phyloP scores from a whole-genome alignment of 2,113 vertebrate species.

The Coryphaenoides rupestris region DNA sequence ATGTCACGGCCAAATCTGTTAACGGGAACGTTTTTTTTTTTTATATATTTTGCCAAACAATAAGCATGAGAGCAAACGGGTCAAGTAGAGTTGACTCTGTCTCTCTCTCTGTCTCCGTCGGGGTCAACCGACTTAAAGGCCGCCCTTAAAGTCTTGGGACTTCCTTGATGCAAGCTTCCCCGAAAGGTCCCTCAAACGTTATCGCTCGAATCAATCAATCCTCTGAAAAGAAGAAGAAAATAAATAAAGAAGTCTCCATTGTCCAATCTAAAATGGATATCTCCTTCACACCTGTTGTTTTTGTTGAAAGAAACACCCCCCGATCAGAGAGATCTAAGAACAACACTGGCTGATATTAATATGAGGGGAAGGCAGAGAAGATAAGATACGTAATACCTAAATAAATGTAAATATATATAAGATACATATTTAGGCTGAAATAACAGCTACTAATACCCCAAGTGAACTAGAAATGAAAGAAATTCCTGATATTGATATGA shows the following conservation, averaged over 20 bases:
- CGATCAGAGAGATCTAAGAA: conserved; percentile 35
- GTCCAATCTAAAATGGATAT: conserved; percentile 19
- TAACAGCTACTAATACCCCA: too few relatives aligned
- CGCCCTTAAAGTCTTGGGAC: too few relatives aligned
- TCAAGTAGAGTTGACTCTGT: conserved; percentile 15
- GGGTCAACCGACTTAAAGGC: too few relatives aligned
- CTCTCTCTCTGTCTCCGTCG: too few relatives aligned
- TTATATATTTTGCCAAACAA: conserved; percentile 2
- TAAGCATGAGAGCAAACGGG: background rate
- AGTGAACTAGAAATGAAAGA: too few relatives aligned
- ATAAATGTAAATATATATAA: conserved; percentile 35
- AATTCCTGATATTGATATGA: too few relatives aligned
- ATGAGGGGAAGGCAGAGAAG: conserved; percentile 1
- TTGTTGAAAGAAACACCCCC: conserved; percentile 42
- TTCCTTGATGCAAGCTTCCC: too few relatives aligned
- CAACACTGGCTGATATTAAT: conserved; percentile 40
- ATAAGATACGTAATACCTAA: conserved; percentile 15
- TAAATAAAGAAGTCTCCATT: conserved; percentile 17
- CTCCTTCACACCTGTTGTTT: conserved; percentile 63
- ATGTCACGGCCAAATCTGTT: conserved; percentile 52
- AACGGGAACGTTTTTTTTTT: too few relatives aligned
- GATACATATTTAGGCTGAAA: conserved; percentile 29
- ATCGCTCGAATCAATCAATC: conserved; percentile 34
- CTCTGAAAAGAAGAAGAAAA: conserved; percentile 5
- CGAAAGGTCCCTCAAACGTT: conserved; percentile 37